These are phyloP conservation scores for Carcinoscorpius rotundicauda DNA, from an alignment of 1,140 invertebrate species.

Conservation along the genomic window DNA sequence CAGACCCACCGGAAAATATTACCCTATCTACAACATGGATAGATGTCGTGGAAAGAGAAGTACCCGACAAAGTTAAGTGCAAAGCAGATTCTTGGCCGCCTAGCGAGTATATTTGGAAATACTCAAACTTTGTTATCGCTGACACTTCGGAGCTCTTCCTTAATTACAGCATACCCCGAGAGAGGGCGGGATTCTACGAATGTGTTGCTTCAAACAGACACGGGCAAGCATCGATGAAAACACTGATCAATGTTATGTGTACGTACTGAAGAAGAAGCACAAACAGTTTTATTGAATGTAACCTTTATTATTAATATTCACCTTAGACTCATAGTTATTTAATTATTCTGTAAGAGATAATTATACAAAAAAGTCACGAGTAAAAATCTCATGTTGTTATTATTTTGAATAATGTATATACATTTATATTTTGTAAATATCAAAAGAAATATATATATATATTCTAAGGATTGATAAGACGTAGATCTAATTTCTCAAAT, in stretches of 20 bases:
- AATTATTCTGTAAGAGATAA: too few species aligned
- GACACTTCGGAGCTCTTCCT: constrained; percentile 27
- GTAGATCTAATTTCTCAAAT: too few species aligned
- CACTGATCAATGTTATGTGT: constrained; percentile 66
- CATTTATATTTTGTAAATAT: too few species aligned
- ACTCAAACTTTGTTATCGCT: constrained; percentile 13
- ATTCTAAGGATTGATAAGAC: too few species aligned
- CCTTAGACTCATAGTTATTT: too few species aligned
- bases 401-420: too few species aligned
- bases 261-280: constrained; percentile 35
- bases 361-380: too few species aligned
- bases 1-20: constrained; percentile 77
- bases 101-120: constrained; percentile 49
- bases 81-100: constrained; percentile 57
- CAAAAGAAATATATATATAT: too few species aligned
- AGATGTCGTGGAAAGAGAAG: constrained; percentile 59
- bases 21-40: constrained; percentile 55
- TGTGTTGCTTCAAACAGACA: constrained; percentile 65
- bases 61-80: constrained; percentile 60
- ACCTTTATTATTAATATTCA: too few species aligned
- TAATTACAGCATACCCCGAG: constrained; percentile 43
- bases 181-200: constrained; percentile 52
- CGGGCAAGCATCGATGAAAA: constrained; percentile 48
- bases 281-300: too few species aligned
- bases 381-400: too few species aligned